Evolutionary conservation across 1,140 invertebrate genomes (phyloP), one percentile per base, ranked within the genome.

Genomic region (Neodiprion lecontei): DNA sequence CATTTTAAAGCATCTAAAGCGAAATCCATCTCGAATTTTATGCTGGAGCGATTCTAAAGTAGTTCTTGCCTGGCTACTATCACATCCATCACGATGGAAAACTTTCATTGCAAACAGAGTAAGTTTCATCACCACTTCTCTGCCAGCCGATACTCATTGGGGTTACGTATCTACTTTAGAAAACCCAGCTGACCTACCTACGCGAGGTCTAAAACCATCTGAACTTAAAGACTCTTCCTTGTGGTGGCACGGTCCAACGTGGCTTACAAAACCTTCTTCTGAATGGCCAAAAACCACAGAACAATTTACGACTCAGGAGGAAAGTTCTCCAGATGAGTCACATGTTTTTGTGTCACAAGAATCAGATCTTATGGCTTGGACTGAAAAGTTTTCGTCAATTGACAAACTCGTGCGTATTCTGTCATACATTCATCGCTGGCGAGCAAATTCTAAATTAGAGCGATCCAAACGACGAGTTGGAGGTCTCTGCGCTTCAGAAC

Each of bases 61-160:
- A 10, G 67, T 68, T 11, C 73, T 79, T 10, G 67, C 75, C 21
- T 81, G 79, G 79, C 17, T 81, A 11, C 67, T 49, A n/a, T 47
- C 73, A 12, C 67, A 74, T 72, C 75, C 78, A 3, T 47, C 76
- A n/a, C 50, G 14, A 14, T 78, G 74, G 73, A 77, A 79, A 28
- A 72, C 74, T 9, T 80, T 75, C 67, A 78, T 81, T 11, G 70
- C 74, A 10, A 79, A 81, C 65, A 11, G 79, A 69, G 73, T 78
- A 0, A 47, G 68, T 3, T 65, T 77, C 12, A 75, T 78, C 14
- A 70, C 75, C 70, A 70, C 67, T 3, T 23, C 50, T 10, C 47
- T 70, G 11, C 48, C 65, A 1, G 48, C 65, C 12, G 21, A 23
- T 12, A 48, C 47, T 14, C 21, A 28, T 12, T 80, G 78, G 78